Percentiles rank a stretch among this genome's conserved stretches.
phyloP scores from a whole-genome alignment of 1,140 invertebrate species.

The Zaprionus lachaisei region DNA sequence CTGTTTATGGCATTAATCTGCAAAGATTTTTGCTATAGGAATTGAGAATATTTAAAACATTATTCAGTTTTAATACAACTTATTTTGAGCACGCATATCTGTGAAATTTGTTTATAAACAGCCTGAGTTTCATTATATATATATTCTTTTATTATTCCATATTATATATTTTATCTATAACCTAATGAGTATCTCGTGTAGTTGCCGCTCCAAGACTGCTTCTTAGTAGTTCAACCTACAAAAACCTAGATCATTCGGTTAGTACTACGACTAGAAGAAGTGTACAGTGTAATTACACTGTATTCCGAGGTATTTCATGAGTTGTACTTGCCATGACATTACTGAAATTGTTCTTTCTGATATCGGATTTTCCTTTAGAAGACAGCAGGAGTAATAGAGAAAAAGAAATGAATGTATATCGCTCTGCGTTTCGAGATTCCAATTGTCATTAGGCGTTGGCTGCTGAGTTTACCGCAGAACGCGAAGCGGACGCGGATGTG shows the following conservation, averaged over 20 bases:
- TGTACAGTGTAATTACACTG: background rate
- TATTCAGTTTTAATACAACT: too few relatives aligned
- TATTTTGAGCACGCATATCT: too few relatives aligned
- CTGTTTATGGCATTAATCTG: background rate
- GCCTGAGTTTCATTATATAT: slow-evolving; percentile 15
- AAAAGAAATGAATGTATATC: slow-evolving; percentile 15
- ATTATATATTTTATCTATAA: too few relatives aligned
- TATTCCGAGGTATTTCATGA: background rate
- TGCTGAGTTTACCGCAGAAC: slow-evolving; percentile 36
- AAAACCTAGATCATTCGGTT: too few relatives aligned
- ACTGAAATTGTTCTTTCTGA: background rate
- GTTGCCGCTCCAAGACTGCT: too few relatives aligned
- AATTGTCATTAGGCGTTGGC: slow-evolving; percentile 64
- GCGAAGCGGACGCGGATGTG: background rate
- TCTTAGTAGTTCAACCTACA: too few relatives aligned
- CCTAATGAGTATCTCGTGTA: too few relatives aligned
- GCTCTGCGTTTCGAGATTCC: slow-evolving; percentile 56
- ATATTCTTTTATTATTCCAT: background rate
- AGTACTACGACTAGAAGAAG: too few relatives aligned
- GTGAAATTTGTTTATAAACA: slow-evolving; percentile 25
- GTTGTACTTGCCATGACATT: background rate
- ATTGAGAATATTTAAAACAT: too few relatives aligned
- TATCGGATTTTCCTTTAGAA: background rate
- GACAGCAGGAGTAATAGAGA: background rate
- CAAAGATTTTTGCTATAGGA: background rate